Conservation (phyloP, 1,140 invertebrate species). For the Caenorhabditis briggsae region DNA sequence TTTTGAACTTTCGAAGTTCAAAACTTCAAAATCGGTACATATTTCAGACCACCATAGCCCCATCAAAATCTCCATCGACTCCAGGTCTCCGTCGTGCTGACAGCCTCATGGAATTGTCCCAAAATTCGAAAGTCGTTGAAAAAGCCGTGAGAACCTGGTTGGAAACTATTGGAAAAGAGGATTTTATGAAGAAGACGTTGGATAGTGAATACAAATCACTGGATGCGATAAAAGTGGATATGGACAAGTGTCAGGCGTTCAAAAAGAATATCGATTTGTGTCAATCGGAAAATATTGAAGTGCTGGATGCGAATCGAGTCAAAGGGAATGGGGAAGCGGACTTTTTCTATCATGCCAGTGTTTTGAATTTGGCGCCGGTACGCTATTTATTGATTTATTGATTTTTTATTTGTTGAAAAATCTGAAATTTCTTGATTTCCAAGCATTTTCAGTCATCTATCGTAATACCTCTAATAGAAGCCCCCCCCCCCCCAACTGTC, state of each 20-base stretch:
- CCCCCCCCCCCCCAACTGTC: too few relatives aligned
- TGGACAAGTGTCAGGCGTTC: slow-evolving; percentile 22
- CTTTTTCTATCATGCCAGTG: slow-evolving; percentile 23
- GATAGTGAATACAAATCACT: not conserved
- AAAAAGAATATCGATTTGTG: slow-evolving; percentile 3
- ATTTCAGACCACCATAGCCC: not conserved
- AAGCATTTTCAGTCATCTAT: too few relatives aligned
- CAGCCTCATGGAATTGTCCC: not conserved
- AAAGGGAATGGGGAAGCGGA: not conserved
- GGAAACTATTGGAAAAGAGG: not conserved
- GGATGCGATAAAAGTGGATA: not conserved
- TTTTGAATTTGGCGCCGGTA: not conserved
- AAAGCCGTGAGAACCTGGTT: slow-evolving; percentile 4
- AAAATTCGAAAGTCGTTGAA: not conserved
- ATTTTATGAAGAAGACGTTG: not conserved
- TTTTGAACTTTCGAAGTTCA: too few relatives aligned
- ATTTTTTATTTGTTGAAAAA: too few relatives aligned
- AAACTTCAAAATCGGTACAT: too few relatives aligned
- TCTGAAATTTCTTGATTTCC: too few relatives aligned
- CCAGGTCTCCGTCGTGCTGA: not conserved
- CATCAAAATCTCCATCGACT: not conserved
- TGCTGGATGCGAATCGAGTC: slow-evolving; percentile 12
- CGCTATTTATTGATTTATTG: not conserved
- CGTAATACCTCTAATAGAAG: too few relatives aligned
- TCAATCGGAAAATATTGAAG: slow-evolving; percentile 5